Conservation (phyloP, 2,797 vertebrate genomes). For the Clarias laeviceps region DNA sequence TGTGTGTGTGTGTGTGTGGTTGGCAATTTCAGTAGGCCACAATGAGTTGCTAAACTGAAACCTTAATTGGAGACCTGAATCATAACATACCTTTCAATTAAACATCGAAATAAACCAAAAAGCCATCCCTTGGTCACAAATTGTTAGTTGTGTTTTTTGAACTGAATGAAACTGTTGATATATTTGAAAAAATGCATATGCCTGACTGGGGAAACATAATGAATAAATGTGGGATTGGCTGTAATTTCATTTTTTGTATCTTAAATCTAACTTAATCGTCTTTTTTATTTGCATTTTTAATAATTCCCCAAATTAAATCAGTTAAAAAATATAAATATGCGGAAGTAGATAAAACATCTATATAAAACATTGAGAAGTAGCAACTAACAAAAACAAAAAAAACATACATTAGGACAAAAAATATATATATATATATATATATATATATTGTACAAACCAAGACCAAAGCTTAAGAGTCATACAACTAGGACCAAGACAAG, state of each 20-base stretch:
- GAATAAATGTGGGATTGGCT: not conserved
- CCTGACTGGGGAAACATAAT: not conserved
- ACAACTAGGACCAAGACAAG: not conserved
- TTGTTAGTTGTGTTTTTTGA: not conserved
- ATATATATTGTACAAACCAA: too few relatives aligned
- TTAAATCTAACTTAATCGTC: not conserved
- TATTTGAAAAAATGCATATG: not conserved
- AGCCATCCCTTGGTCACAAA: not conserved
- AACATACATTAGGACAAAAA: not conserved
- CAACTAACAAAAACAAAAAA: not conserved
- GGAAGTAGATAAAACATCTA: too few relatives aligned
- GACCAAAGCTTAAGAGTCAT: not conserved
- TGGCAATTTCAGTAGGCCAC: conserved; percentile 14
- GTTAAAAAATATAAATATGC: not conserved
- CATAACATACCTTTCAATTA: not conserved
- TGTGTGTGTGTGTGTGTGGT: not conserved
- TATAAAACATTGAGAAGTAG: not conserved
- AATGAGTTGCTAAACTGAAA: conserved; percentile 22
- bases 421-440: too few relatives aligned
- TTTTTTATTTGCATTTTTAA: not conserved
- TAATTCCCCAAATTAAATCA: not conserved
- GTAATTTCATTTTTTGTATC: not conserved
- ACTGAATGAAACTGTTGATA: not conserved
- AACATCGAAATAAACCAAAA: not conserved
- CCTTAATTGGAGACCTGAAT: not conserved